Evolutionary conservation across 1,140 invertebrate genomes (phyloP), one percentile per base, ranked within the genome.

Genomic region (Ridgeia piscesae): DNA sequence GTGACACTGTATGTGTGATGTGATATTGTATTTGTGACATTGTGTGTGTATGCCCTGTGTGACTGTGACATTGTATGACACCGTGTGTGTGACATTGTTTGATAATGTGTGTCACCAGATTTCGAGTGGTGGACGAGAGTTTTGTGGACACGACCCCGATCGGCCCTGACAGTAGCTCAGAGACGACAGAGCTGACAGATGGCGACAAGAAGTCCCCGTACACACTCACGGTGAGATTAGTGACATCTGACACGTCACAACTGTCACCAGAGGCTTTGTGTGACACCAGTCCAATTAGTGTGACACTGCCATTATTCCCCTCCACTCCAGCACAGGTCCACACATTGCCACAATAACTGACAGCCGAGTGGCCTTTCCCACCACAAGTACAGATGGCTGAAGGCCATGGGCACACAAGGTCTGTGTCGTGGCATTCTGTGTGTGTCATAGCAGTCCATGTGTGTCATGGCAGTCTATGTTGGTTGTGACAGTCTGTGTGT

Each of bases 81-180:
- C 89, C 35, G 6, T 90, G 33, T 93, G 92, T 92, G 48, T 33
- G 58, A 91, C 58, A 27, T 90, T 27, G 4, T 33, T 34, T 17
- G 31, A 6, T 27, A 35, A 27, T 27, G 6, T 90, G 33, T 93
- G 92, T 92, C 94, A 91, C 27, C 91, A 96, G 98, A 94, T 99
- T 99, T 95, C 96, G 98, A 93, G 97, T 99, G 0, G 97, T 98
- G 27, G 97, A 97, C 93, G 98, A 99, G 96, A 96, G 96, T 17
- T 99, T 99, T 96, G 97, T 97, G 93, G 98, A 99, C 96, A 98
- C 98, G 34, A 97, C 98, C 91, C 98, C 98, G 0, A 96, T 94
- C 96, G 97, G 96, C 35, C 96, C 96, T 34, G 95, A 96, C 17
- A 96, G 97, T 91, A 95, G 95, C 88, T 95, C 95, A 2, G 96